Percentiles rank a stretch among this genome's conserved stretches.
phyloP scores from a whole-genome alignment of 30 jellyfish, hydroid and myxozoan genomes.

The Aurelia aurita region DNA sequence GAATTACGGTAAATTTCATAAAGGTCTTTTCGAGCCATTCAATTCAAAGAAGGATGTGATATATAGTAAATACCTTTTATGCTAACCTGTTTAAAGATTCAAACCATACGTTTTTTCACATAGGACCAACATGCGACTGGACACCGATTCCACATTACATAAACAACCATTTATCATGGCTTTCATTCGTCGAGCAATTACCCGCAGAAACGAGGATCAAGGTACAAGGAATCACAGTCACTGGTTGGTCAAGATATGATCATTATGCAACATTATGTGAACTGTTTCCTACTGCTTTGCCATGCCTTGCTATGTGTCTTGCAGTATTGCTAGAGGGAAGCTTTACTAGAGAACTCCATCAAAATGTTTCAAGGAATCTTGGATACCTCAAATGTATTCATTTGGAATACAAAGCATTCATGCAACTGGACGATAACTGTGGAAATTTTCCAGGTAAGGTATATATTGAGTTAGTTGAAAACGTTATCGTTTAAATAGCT shows the following conservation, averaged over 20 bases:
- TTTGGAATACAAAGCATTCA: constrained; percentile 64
- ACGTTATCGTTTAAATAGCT: too few relatives aligned
- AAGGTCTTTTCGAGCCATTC: too few relatives aligned
- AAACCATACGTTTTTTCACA: background rate
- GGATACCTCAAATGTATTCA: constrained; percentile 86
- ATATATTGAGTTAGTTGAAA: too few relatives aligned
- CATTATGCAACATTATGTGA: constrained; percentile 93
- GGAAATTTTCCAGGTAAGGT: constrained; percentile 91
- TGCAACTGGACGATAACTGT: constrained; percentile 73
- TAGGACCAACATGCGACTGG: constrained; percentile 91
- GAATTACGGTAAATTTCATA: too few relatives aligned
- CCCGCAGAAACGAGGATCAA: constrained; percentile 61
- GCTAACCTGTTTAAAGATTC: too few relatives aligned
- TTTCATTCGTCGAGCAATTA: constrained; percentile 47
- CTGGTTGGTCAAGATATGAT: constrained; percentile 97
- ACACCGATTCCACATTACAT: constrained; percentile 89
- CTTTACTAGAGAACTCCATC: constrained; percentile 76
- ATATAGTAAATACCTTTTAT: too few relatives aligned
- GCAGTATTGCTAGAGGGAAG: constrained; percentile 67
- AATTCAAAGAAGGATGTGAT: too few relatives aligned
- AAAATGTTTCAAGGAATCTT: constrained; percentile 81
- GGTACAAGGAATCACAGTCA: constrained; percentile 75
- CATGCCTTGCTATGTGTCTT: constrained; percentile 92
- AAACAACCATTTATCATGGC: constrained; percentile 90
- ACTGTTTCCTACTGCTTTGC: constrained; percentile 86